These are phyloP conservation scores for Agrochola lychnidis DNA, from an alignment of 2,888 invertebrate species.

Conservation along the genomic window DNA sequence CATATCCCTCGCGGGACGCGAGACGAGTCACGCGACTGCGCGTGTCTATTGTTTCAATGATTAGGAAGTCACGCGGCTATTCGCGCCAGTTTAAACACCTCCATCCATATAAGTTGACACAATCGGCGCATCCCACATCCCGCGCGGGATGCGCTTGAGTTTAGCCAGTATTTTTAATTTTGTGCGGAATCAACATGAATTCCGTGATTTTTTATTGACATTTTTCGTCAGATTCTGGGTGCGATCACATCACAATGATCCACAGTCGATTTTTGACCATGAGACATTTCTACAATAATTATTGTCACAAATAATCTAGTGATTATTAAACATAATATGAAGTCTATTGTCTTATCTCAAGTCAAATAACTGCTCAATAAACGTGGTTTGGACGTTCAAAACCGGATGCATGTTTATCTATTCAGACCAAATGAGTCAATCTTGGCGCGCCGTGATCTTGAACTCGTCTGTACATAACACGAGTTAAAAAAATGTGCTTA, in stretches of 20 bases:
- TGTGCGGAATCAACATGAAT: not conserved
- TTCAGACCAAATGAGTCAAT: slow-evolving; percentile 53
- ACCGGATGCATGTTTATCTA: slow-evolving; percentile 79
- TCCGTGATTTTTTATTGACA: not conserved
- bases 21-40: not conserved
- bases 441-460: slow-evolving; percentile 74
- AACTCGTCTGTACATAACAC: slow-evolving; percentile 61
- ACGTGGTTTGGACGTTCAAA: slow-evolving; percentile 45
- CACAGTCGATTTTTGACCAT: not conserved
- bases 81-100: not conserved
- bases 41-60: too few species aligned
- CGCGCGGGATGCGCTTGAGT: not conserved
- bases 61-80: not conserved
- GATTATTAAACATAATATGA: not conserved
- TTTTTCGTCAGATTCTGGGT: not conserved
- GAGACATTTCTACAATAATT: not conserved
- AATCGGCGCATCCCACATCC: not conserved
- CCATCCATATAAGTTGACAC: not conserved
- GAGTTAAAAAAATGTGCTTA: slow-evolving; percentile 20
- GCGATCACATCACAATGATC: not conserved
- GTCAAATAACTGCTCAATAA: slow-evolving; percentile 30
- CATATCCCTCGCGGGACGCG: not conserved
- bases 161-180: slow-evolving; percentile 4
- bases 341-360: slow-evolving; percentile 43
- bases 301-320: slow-evolving; percentile 11